These are phyloP conservation scores for Stegodyphus dumicola DNA, from an alignment of 1,140 invertebrate genomes.

Conservation along the genomic window DNA sequence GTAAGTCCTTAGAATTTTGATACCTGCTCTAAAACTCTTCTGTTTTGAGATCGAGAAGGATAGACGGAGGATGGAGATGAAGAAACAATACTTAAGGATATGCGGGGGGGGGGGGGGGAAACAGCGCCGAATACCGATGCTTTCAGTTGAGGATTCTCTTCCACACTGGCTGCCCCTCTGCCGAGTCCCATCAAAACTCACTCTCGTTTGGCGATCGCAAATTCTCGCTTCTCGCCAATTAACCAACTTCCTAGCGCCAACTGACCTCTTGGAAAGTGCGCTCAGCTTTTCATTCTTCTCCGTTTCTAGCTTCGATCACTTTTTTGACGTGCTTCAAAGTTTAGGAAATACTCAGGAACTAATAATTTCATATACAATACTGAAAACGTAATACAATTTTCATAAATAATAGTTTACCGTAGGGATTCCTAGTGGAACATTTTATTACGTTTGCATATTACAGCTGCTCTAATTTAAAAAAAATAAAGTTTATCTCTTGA, in stretches of 20 bases:
- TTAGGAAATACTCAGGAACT: too few species aligned
- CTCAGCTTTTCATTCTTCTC: too few species aligned
- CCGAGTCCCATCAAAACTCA: conserved; percentile 46
- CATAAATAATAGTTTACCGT: too few species aligned
- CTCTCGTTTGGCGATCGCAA: conserved; percentile 33
- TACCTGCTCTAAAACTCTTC: conserved; percentile 1
- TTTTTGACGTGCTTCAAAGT: too few species aligned
- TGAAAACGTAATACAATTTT: too few species aligned
- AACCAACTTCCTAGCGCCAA: conserved; percentile 49
- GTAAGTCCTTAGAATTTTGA: background rate
- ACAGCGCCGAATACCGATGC: conserved; percentile 16
- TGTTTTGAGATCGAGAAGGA: background rate
- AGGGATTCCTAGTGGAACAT: too few species aligned
- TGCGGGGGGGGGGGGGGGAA: background rate
- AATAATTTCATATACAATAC: too few species aligned
- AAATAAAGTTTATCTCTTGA: too few species aligned
- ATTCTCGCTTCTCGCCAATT: conserved; percentile 35
- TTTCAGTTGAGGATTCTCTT: conserved; percentile 17
- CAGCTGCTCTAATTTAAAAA: too few species aligned
- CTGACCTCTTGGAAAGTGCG: background rate
- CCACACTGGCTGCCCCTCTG: conserved; percentile 26
- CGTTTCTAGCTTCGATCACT: too few species aligned
- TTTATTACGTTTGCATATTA: too few species aligned
- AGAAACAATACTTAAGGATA: background rate
- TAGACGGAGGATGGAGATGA: conserved; percentile 42